Evolutionary conservation across 1,140 invertebrate genomes (phyloP).

Genomic region (Aleiodes sp.): DNA sequence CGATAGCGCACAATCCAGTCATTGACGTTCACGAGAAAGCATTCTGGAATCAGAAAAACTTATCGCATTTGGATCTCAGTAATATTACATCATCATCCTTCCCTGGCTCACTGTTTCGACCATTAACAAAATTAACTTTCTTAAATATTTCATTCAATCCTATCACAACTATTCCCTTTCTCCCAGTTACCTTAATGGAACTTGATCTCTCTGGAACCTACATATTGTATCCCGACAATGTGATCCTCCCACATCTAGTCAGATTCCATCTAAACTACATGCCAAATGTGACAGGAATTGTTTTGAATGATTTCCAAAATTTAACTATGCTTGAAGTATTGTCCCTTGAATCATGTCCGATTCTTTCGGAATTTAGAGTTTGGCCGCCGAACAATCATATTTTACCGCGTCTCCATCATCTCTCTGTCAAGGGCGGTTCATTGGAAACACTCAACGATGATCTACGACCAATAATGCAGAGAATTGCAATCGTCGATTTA

Average conservation of each 20-base stretch:
- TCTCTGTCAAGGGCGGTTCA: conserved; percentile 50
- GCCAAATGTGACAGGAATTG: conserved; percentile 48
- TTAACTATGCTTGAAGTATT: conserved; percentile 52
- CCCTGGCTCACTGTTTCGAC: conserved; percentile 49
- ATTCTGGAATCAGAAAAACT: conserved; percentile 48
- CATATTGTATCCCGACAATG: conserved; percentile 42
- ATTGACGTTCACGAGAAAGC: conserved; percentile 56
- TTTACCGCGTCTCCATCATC: conserved; percentile 50
- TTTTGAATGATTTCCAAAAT: conserved; percentile 58
- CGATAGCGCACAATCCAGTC: conserved; percentile 58
- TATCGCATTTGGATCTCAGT: conserved; percentile 52
- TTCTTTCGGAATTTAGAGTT: conserved; percentile 44
- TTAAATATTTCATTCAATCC: conserved; percentile 59
- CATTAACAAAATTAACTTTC: conserved; percentile 47
- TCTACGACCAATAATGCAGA: conserved; percentile 53
- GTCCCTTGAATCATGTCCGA: conserved; percentile 47
- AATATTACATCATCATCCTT: conserved; percentile 54
- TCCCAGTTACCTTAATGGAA: conserved; percentile 47
- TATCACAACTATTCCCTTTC: conserved; percentile 48
- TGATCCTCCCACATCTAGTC: conserved; percentile 49
- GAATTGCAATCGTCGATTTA: conserved; percentile 51
- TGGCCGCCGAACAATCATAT: conserved; percentile 42
- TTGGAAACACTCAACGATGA: conserved; percentile 47
- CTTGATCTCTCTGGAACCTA: conserved; percentile 58
- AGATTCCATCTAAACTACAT: conserved; percentile 54